Base-by-base conservation (phyloP, 1,140 invertebrate genomes). In the Elymnias hypermnestra region DNA sequence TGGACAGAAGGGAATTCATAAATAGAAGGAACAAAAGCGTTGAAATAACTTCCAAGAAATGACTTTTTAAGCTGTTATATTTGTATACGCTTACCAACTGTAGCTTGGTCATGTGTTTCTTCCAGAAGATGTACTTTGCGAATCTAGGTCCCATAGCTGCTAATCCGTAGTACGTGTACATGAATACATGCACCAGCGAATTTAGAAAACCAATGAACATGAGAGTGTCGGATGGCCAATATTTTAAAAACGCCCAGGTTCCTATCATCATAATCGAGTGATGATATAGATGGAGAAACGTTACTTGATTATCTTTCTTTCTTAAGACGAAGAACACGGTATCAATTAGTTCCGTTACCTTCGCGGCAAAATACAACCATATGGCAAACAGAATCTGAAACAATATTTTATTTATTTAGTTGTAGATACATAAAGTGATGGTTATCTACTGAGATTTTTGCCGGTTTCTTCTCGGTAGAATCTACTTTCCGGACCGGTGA, bases 151-250 rank as follows among this genome's bases (percentile, higher is more conserved):
- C 95, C 88, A 97, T 90, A 1, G 95, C 95, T 0, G 96, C 90
- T 59, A 97, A 88, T 85, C 96, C 92, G 72, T 98, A 98, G 72
- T 98, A 98, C 12, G 91, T 90, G 70, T 98, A 97, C 95, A 97
- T 97, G 44, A 97, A 89, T 0, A 97, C 91, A 66, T 98, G 97
- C 0, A 98, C 95, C 22, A 96, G 90, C 56, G 96, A 96, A 87
- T 98, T 99, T 54, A 98, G 88, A 49, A 95, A 94, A 90, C 96
- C 94, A 15, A 97, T 92, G 82, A 97, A 98, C 76, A 95, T 93
- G 14, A 97, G 93, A 17, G 64, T 81, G 3, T 75, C 69, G 0
- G 81, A 74, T 0, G 81, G 77, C 45, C 60, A 76, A 47, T 84
- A 83, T 42, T 84, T 84, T 3, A 83, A 45, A 19, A 95, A 92